These are phyloP conservation scores for Sebastes oblongus DNA, from an alignment of 2,797 vertebrate genomes.

Conservation along the genomic window DNA sequence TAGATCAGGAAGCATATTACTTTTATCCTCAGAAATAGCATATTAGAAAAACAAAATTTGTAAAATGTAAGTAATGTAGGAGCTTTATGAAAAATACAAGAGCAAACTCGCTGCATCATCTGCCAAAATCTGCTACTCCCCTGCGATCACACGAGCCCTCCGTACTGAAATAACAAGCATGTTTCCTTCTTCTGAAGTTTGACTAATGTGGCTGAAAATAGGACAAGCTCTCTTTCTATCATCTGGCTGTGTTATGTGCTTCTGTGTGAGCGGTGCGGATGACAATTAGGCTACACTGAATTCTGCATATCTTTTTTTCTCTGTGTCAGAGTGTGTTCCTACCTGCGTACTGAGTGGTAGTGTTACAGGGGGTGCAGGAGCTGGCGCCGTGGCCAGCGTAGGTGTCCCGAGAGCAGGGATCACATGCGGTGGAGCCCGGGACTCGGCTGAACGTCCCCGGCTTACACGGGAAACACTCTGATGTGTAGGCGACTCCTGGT, in stretches of 20 bases:
- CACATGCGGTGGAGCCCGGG: slow-evolving; percentile 89
- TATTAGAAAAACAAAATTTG: slow-evolving; percentile 2
- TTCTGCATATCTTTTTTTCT: neutral
- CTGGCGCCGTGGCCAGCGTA: slow-evolving; percentile 92
- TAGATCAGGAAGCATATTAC: neutral
- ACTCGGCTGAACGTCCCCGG: slow-evolving; percentile 90
- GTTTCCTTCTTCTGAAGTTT: slow-evolving; percentile 31
- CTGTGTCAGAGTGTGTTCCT: slow-evolving; percentile 20
- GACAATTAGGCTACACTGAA: slow-evolving; percentile 2
- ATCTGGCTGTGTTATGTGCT: neutral
- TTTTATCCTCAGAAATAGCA: neutral
- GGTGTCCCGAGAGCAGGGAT: slow-evolving; percentile 89
- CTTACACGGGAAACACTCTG: slow-evolving; percentile 94
- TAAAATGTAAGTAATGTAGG: neutral
- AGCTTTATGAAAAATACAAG: neutral
- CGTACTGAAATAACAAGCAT: neutral
- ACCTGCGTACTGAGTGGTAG: slow-evolving; percentile 90
- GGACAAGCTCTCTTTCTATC: slow-evolving; percentile 4
- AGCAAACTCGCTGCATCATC: neutral
- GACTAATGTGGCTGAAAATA: slow-evolving; percentile 41
- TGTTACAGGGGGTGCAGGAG: slow-evolving; percentile 88
- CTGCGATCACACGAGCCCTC: neutral
- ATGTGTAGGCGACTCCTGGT: slow-evolving; percentile 95
- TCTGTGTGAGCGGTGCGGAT: neutral
- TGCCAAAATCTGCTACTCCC: slow-evolving; percentile 1